phyloP scores from a whole-genome alignment of 2,888 invertebrate genomes.

The Biston stratarius region DNA sequence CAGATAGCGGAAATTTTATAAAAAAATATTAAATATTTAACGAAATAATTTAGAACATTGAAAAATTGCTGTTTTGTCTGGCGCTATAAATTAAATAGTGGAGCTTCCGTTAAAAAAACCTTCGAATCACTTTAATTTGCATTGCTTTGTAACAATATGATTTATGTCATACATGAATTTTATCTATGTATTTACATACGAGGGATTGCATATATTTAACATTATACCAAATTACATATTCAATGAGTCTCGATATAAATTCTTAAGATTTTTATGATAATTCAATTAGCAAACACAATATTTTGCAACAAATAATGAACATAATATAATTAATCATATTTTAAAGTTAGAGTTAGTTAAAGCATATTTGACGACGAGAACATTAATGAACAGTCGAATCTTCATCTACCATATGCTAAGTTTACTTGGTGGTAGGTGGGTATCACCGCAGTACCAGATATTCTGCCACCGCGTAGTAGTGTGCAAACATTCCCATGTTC shows the following conservation, averaged over 20 bases:
- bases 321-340: conserved; percentile 5
- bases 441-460: too few relatives aligned
- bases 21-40: background rate
- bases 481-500: too few relatives aligned
- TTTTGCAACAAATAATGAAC: conserved; percentile 1
- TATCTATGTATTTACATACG: conserved; percentile 24
- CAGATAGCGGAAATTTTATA: background rate
- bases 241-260: conserved; percentile 12
- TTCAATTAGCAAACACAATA: conserved; percentile 14
- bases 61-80: conserved; percentile 10
- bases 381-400: too few relatives aligned
- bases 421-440: too few relatives aligned
- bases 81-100: conserved; percentile 38
- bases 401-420: too few relatives aligned
- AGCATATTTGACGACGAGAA: background rate
- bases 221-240: conserved; percentile 11
- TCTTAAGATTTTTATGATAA: conserved; percentile 17
- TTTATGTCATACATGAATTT: conserved; percentile 19
- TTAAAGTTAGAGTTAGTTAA: too few relatives aligned
- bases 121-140: conserved; percentile 7
- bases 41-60: background rate
- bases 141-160: conserved; percentile 17
- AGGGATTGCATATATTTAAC: conserved; percentile 15
- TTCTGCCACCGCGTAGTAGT: too few relatives aligned
- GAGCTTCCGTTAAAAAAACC: conserved; percentile 26